Percentiles rank a stretch among this genome's conserved stretches.
Conservation (phyloP, 2,113 vertebrate genomes). For the Ameiurus melas region DNA sequence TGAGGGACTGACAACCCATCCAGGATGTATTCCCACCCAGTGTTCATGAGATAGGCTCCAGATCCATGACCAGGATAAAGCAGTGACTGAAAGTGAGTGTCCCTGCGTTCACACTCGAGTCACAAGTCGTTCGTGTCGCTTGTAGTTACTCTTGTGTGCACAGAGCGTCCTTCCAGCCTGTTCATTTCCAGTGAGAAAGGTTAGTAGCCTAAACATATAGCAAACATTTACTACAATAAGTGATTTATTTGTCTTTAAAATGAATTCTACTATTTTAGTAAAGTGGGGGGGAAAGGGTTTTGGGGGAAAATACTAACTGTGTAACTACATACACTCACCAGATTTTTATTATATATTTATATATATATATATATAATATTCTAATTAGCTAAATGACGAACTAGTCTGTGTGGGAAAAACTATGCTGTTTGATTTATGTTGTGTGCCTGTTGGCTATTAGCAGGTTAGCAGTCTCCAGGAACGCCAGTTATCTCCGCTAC, state of each 20-base stretch:
- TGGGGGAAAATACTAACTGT: background rate
- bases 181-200: background rate
- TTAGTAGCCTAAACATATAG: background rate
- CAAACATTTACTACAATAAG: background rate
- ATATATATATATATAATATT: too few species aligned
- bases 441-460: background rate
- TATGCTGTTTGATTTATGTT: too few species aligned
- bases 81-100: background rate
- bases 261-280: background rate
- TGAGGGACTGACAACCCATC: background rate
- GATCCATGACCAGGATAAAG: background rate
- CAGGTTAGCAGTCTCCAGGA: background rate
- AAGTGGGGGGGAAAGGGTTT: background rate
- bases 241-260: background rate
- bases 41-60: background rate
- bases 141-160: background rate
- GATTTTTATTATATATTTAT: too few species aligned
- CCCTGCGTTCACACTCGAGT: background rate
- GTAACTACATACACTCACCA: background rate
- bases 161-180: background rate
- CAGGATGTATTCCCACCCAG: background rate
- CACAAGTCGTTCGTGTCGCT: background rate
- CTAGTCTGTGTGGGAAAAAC: background rate
- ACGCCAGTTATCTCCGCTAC: background rate
- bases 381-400: background rate